Conservation (phyloP, 2,888 invertebrate species). For the Drosophila koepferae region DNA sequence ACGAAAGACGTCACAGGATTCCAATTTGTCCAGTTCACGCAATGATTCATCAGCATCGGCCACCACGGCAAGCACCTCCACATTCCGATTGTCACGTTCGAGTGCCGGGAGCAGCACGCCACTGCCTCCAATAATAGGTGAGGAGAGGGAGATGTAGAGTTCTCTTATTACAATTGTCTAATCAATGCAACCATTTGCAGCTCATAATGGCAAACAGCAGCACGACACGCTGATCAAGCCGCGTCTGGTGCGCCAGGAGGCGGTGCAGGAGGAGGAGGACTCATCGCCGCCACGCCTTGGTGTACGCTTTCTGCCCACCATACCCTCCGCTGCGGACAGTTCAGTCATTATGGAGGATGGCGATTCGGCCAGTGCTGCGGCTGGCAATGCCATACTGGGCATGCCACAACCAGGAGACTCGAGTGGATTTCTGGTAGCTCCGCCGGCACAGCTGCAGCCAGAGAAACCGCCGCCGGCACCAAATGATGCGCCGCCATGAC, state of each 20-base stretch:
- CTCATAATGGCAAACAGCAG: constrained; percentile 82
- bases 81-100: constrained; percentile 94
- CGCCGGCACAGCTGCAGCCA: constrained; percentile 59
- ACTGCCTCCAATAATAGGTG: constrained; percentile 84
- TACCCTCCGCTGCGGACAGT: constrained; percentile 90
- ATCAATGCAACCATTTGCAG: constrained; percentile 47
- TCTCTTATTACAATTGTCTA: background rate
- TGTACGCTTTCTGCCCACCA: constrained; percentile 89
- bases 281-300: constrained; percentile 85
- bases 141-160: constrained; percentile 3
- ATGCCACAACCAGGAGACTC: constrained; percentile 64
- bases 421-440: constrained; percentile 67
- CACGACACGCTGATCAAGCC: constrained; percentile 87
- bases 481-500: constrained; percentile 83
- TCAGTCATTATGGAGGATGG: constrained; percentile 89
- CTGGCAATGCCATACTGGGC: constrained; percentile 48
- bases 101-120: constrained; percentile 88
- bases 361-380: constrained; percentile 83
- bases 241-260: constrained; percentile 92
- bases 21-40: constrained; percentile 94
- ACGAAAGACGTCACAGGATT: constrained; percentile 96
- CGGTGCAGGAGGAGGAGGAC: constrained; percentile 91
- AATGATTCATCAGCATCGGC: constrained; percentile 97
- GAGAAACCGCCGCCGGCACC: constrained; percentile 66
- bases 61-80: constrained; percentile 95